phyloP scores from a whole-genome alignment of 1,140 invertebrate genomes.

The Bombus terrestris region DNA sequence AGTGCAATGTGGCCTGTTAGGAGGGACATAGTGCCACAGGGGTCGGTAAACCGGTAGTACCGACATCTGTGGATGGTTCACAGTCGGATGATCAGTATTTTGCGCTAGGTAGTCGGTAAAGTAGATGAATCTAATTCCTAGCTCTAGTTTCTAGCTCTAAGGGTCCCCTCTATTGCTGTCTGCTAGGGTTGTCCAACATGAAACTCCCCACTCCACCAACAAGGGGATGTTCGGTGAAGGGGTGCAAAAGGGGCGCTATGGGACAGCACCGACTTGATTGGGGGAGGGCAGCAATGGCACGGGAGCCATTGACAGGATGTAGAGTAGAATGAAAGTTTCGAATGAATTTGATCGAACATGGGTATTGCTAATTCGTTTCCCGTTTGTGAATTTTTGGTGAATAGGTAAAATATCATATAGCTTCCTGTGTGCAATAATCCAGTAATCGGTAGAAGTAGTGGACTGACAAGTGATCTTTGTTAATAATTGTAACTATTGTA shows the following conservation, averaged over 20 bases:
- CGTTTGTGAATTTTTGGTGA: background rate
- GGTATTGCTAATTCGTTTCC: background rate
- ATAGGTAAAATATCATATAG: too few relatives aligned
- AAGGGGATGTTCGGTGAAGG: constrained; percentile 36
- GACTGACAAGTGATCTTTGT: too few relatives aligned
- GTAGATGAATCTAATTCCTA: constrained; percentile 66
- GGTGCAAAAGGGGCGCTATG: constrained; percentile 41
- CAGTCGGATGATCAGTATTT: constrained; percentile 45
- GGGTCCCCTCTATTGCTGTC: background rate
- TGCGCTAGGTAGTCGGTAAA: constrained; percentile 75
- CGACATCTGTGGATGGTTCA: constrained; percentile 73
- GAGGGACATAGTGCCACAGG: constrained; percentile 44
- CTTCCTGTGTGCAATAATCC: too few relatives aligned
- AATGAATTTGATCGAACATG: constrained; percentile 4
- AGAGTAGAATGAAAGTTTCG: constrained; percentile 27
- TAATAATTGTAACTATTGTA: too few relatives aligned
- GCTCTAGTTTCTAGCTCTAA: constrained; percentile 52
- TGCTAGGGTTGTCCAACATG: constrained; percentile 71
- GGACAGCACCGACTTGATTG: background rate
- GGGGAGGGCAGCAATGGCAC: constrained; percentile 20
- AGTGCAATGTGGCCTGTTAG: constrained; percentile 45
- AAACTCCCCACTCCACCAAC: background rate
- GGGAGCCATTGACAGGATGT: constrained; percentile 28
- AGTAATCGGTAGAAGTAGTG: too few relatives aligned
- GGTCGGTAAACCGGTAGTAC: constrained; percentile 69